A percentile compares a stretch with the other conserved stretches of the same genome.
Evolutionary conservation across 1,140 invertebrate species (phyloP).

Genomic region (Dendroctonus ponderosae): DNA sequence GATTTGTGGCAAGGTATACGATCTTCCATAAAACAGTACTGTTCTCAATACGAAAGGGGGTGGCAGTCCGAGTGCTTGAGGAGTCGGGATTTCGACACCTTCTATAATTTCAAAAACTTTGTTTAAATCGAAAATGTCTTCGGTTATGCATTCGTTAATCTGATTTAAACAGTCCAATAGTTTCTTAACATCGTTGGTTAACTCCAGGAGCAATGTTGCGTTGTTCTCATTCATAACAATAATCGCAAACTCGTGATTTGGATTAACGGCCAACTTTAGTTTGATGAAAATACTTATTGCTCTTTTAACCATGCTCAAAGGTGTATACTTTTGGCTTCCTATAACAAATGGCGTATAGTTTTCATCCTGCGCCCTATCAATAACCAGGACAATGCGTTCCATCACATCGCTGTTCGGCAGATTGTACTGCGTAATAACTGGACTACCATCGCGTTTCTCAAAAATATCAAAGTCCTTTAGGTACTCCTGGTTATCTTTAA

Average conservation of each 20-base stretch:
- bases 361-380: constrained; percentile 65
- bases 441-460: constrained; percentile 24
- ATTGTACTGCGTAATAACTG: constrained; percentile 37
- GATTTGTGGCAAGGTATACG: constrained; percentile 60
- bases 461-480: constrained; percentile 32
- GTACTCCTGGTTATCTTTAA: constrained; percentile 18
- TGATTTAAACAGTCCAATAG: constrained; percentile 59
- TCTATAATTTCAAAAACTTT: constrained; percentile 60
- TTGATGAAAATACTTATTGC: constrained; percentile 65
- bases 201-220: constrained; percentile 60
- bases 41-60: constrained; percentile 62
- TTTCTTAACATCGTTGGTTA: constrained; percentile 62
- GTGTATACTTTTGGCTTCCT: constrained; percentile 58
- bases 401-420: constrained; percentile 59
- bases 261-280: constrained; percentile 63
- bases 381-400: constrained; percentile 64
- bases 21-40: constrained; percentile 66
- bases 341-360: constrained; percentile 59
- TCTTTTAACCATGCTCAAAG: constrained; percentile 63
- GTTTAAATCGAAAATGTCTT: constrained; percentile 59
- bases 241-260: constrained; percentile 67
- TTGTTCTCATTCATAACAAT: constrained; percentile 58
- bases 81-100: constrained; percentile 53
- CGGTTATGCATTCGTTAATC: constrained; percentile 54
- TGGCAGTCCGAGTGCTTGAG: constrained; percentile 45